Evolutionary conservation across 2,797 vertebrate genomes (phyloP), one percentile per base, ranked within the genome.

Genomic region (Cephalopachus bancanus): DNA sequence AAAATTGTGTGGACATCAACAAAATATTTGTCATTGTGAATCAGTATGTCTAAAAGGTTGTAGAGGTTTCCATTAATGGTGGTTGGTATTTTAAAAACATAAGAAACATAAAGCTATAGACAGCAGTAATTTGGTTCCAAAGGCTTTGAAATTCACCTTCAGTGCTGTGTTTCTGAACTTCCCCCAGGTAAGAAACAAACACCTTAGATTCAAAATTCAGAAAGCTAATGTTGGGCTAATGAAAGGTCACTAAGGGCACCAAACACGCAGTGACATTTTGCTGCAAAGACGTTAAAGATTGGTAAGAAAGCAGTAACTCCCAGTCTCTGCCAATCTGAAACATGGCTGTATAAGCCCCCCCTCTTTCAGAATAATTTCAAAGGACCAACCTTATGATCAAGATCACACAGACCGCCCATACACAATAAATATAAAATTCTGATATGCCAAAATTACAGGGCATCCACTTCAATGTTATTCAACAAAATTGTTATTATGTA

Each of bases 31-130:
- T 15, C 30, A 69, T 44, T 7, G 17, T 24, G 26, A 90, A 78
- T 78, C 24, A 90, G 12, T 84, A 53, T 60, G 17, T 55, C 26
- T 80, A 83, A 83, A 80, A 69, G 1, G 22, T 44, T 59, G 53
- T 3, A 37, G 83, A 91, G 64, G 78, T 83, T 55, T 76, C 57
- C 62, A 33, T 16, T 87, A 69, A 69, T 49, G 89, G 30, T 71
- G 55, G 30, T 28, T 53, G 57, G 3, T 81, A 62, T 75, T 94
- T 71, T 85, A 53, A 69, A 79, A 78, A 78, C 22, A 33, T 33
- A 37, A 94, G 37, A 65, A 74, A 22, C 19, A n/a, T 28, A 71
- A 85, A 71, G 1, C 2, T 69, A 19, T 76, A 22, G 30, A 80
- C 9, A 86, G 7, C 14, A 49, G 1, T 49, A 80, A 91, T 80